phyloP scores from a whole-genome alignment of 1,140 invertebrate species.

The Penaeus chinensis region DNA sequence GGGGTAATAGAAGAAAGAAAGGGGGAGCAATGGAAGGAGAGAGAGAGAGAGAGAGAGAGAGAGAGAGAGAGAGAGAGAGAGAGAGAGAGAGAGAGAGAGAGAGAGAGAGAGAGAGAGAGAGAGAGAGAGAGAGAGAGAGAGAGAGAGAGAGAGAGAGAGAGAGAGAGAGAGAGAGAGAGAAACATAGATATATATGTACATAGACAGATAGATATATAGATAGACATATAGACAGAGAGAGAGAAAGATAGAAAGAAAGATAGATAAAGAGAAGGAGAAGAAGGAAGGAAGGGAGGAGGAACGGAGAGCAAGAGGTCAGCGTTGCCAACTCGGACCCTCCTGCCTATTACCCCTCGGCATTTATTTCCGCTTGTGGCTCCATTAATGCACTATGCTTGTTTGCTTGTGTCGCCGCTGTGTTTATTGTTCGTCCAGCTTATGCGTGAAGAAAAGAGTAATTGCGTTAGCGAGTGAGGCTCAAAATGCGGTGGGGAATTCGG shows the following conservation, averaged over 20 bases:
- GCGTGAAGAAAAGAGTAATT: too few relatives aligned
- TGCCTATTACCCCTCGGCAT: too few relatives aligned
- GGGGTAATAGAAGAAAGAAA: background rate
- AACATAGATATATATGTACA: background rate
- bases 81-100: conserved; percentile 22
- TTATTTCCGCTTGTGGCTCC: too few relatives aligned
- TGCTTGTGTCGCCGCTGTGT: too few relatives aligned
- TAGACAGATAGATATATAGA: too few relatives aligned
- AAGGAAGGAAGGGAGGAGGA: too few relatives aligned
- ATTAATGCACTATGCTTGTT: too few relatives aligned
- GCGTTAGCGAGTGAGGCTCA: too few relatives aligned
- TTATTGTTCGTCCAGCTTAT: too few relatives aligned
- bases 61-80: conserved; percentile 30
- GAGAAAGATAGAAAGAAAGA: background rate
- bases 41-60: conserved; percentile 21
- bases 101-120: background rate
- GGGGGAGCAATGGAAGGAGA: background rate
- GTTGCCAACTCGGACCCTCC: too few relatives aligned
- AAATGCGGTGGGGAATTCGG: too few relatives aligned
- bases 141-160: background rate
- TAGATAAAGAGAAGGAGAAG: background rate
- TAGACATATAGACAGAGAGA: background rate
- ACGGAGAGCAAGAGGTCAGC: too few relatives aligned
- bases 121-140: background rate
- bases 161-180: background rate